phyloP scores from a whole-genome alignment of 2,113 vertebrate species.

The Callionymus lyra region DNA sequence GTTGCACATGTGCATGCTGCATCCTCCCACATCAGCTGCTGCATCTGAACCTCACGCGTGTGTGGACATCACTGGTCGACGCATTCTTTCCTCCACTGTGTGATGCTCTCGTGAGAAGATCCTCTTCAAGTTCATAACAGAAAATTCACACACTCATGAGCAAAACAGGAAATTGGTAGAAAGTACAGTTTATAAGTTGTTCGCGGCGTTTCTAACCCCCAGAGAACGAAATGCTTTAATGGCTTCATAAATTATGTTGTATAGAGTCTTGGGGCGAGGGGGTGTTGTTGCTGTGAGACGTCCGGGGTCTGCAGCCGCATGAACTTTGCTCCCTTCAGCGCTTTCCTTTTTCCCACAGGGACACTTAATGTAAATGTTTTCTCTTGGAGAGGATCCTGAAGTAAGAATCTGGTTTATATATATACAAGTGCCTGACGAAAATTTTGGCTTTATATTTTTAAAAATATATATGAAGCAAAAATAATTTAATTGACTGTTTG shows the following conservation, averaged over 20 bases:
- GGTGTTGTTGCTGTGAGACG: neutral
- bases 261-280: neutral
- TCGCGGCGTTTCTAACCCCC: neutral
- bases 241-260: slow-evolving; percentile 12
- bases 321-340: slow-evolving; percentile 10
- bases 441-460: no score
- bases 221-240: slow-evolving; percentile 15
- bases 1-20: no score
- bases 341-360: slow-evolving; percentile 9
- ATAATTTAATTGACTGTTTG: no score
- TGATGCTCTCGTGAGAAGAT: no score
- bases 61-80: no score
- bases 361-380: slow-evolving; percentile 9
- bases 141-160: neutral
- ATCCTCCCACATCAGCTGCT: no score
- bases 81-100: no score
- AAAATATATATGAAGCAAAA: no score
- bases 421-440: no score
- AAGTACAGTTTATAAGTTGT: neutral
- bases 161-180: neutral
- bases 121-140: no score
- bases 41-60: no score
- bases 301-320: neutral
- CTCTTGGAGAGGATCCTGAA: slow-evolving; percentile 1
- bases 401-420: no score